A percentile compares a stretch with the other conserved stretches of the same genome.
phyloP scores from a whole-genome alignment of 2,888 invertebrate species.

The Theodoxus fluviatilis region DNA sequence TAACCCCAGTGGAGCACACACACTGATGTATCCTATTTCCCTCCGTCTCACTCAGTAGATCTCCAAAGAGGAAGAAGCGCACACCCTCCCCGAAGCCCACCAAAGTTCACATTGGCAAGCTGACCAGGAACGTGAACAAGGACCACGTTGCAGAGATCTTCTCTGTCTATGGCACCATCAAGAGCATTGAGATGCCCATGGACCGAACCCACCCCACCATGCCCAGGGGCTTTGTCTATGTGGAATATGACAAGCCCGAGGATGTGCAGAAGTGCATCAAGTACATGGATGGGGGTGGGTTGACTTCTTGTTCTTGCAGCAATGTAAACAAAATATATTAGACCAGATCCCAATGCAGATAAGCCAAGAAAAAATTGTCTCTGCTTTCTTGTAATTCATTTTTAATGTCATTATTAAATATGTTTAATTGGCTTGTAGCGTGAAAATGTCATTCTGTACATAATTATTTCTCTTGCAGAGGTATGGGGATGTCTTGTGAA shows the following conservation, averaged over 20 bases:
- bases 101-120: slow-evolving; percentile 90
- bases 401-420: neutral
- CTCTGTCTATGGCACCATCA: slow-evolving; percentile 73
- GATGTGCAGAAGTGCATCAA: slow-evolving; percentile 99
- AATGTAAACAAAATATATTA: too few relatives aligned
- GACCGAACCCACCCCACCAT: slow-evolving; percentile 88
- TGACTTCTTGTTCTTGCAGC: too few relatives aligned
- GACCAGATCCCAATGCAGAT: too few relatives aligned
- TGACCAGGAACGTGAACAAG: slow-evolving; percentile 90
- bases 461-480: too few relatives aligned
- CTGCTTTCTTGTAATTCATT: neutral
- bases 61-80: slow-evolving; percentile 74
- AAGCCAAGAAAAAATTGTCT: too few relatives aligned
- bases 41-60: too few relatives aligned
- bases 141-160: slow-evolving; percentile 65
- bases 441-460: too few relatives aligned
- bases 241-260: slow-evolving; percentile 90
- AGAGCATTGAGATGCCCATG: slow-evolving; percentile 86
- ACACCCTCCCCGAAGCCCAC: slow-evolving; percentile 86
- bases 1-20: too few relatives aligned
- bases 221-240: slow-evolving; percentile 92
- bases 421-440: neutral
- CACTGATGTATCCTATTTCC: neutral
- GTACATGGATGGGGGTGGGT: slow-evolving; percentile 94
- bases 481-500: too few relatives aligned